phyloP scores from a whole-genome alignment of 2,888 invertebrate species.

The Acanthosepion lycidas region DNA sequence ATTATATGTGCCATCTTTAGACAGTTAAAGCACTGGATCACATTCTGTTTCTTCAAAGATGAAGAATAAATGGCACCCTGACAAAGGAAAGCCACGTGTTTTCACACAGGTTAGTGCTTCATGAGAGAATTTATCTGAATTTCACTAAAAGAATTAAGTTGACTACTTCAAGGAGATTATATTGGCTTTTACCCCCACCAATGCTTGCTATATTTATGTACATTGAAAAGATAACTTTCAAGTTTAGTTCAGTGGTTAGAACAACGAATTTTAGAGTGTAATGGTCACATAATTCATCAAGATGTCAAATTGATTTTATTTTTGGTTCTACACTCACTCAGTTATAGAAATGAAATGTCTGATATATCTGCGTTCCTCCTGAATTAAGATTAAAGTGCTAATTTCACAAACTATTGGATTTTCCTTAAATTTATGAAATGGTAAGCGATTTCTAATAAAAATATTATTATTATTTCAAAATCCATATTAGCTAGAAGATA shows the following conservation, averaged over 20 bases:
- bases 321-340: background rate
- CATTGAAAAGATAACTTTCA: background rate
- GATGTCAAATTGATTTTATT: background rate
- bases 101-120: background rate
- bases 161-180: background rate
- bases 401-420: background rate
- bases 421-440: background rate
- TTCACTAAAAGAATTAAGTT: constrained; percentile 33
- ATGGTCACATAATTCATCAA: background rate
- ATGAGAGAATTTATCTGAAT: background rate
- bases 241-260: background rate
- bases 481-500: too few relatives aligned
- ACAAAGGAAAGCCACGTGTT: background rate
- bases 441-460: background rate
- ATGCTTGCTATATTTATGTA: background rate
- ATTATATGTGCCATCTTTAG: background rate
- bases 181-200: background rate
- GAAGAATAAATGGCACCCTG: background rate
- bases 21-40: constrained; percentile 33
- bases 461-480: background rate
- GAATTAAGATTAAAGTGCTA: background rate
- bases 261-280: background rate
- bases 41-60: background rate
- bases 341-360: background rate
- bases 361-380: background rate